Base-by-base conservation (phyloP, 1,140 invertebrate genomes). In the Pentalonia nigronervosa region DNA sequence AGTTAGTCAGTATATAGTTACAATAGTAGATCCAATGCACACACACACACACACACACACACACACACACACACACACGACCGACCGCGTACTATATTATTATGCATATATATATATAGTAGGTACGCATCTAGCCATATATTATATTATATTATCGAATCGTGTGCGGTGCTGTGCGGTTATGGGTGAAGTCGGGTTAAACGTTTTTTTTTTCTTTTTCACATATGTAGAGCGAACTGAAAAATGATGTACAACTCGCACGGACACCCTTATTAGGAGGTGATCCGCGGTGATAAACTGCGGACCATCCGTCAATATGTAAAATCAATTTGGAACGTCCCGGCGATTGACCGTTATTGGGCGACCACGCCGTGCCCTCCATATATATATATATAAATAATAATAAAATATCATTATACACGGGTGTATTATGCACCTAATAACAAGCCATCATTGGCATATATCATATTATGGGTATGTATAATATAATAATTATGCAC, bases 321-420 rank as follows among this genome's bases (percentile, higher is more conserved):
- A 50, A 92, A 92, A 92, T 92, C 91, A 83, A 92, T 92, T 92
- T 83, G 34, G 48, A 89, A 90, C 50, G 88, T 23, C 21, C 34
- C 30, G 2, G 30, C 86, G 86, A 87, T 87, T 87, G 86, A 87
- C 45, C 45, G 86, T 87, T 48, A 87, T 87, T 87, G 86, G 86
- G 86, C 86, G 86, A 87, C 45, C 86, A 87, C 86, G 47, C 25
- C 81, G 36, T 36, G 36, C 81, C 60, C 60, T 76, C 60, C 14
- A 30, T 60, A 67, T n/a, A 41, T 41, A 41, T 41, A 41, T 41
- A 41, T 41, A 41, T 41, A 41, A 4, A 4, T 41, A 14, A n/a
- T 67, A 67, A 67, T 67, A 76, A n/a, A 76, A 76, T 76, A 76
- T n/a, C 17, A 84, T 45, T 7, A 47, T 20, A 50, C 14, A 84